These are phyloP conservation scores for Brachyalestes nurse DNA, from an alignment of 2,797 vertebrate genomes.

Conservation along the genomic window DNA sequence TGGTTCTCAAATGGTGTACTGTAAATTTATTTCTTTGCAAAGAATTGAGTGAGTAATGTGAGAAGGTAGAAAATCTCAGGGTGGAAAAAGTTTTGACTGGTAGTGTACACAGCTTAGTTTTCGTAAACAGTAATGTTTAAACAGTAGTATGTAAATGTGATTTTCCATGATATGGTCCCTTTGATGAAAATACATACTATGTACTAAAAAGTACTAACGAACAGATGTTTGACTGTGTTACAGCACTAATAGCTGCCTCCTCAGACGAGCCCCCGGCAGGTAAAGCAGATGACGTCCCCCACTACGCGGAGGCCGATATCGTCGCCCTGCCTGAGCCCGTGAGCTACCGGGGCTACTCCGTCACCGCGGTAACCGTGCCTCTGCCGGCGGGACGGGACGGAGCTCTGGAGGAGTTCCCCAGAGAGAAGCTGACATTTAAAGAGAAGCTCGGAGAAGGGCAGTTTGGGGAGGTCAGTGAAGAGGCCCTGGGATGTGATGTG, in stretches of 20 bases:
- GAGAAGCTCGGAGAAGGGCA: conserved; percentile 98
- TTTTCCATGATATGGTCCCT: no score
- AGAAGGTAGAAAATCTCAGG: no score
- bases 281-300: conserved; percentile 84
- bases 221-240: conserved; percentile 44
- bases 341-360: conserved; percentile 85
- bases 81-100: no score
- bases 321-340: conserved; percentile 91
- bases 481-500: no score
- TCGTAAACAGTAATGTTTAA: no score
- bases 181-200: no score
- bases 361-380: conserved; percentile 93
- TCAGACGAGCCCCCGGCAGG: conserved; percentile 70
- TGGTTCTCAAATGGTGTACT: no score
- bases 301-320: conserved; percentile 96
- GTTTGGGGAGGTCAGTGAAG: conserved; percentile 95
- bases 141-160: no score
- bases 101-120: no score
- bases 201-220: no score
- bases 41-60: no score
- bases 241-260: conserved; percentile 61
- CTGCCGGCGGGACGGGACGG: conserved; percentile 93
- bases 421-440: conserved; percentile 92
- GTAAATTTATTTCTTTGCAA: no score
- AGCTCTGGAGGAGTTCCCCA: conserved; percentile 91